Base-by-base conservation (phyloP, 2,888 invertebrate genomes). In the Orthonychiurus folsomi region DNA sequence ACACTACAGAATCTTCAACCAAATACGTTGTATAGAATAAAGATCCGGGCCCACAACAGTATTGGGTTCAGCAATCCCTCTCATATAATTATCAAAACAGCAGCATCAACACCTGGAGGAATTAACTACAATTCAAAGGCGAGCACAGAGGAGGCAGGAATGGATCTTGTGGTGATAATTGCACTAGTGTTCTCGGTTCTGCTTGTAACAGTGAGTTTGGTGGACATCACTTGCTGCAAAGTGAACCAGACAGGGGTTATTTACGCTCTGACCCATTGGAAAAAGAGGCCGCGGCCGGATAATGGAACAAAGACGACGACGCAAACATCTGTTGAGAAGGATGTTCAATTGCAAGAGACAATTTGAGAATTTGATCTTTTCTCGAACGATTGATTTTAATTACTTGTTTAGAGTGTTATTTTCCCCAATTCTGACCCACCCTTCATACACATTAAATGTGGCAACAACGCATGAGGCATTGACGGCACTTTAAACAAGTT, bases 181-280 rank as follows among this genome's bases (percentile, higher is more conserved):
- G 89, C 89, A 67, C 85, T 93, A 73, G 89, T 93, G 37, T 81
- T 93, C 64, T 87, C 86, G 52, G 79, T 89, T 69, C 82, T 93
- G 67, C 80, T 93, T 66, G 59, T 94, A 73, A 81, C 94, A 69
- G 77, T 84, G 65, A 75, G 84, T 72, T 75, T 84, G 70, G 85
- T 94, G 73, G 95, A 96, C 76, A 80, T 93, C 9, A 82, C 89
- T 50, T 91, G 93, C 76, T 87, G 86, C 77, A 82, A 85, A 80
- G 78, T 81, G 66, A 82, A 82, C 73, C 80, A 82, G 73, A 82
- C 83, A 71, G 81, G 80, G n/a, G n/a, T n/a, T n/a, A n/a, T n/a
- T n/a, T n/a, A n/a, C n/a, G n/a, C n/a, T n/a, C n/a, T n/a, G n/a
- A n/a, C n/a, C n/a, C n/a, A n/a, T n/a, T n/a, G n/a, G n/a, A n/a